Base-by-base conservation (phyloP, 2,888 invertebrate species). In the Belgica antarctica region DNA sequence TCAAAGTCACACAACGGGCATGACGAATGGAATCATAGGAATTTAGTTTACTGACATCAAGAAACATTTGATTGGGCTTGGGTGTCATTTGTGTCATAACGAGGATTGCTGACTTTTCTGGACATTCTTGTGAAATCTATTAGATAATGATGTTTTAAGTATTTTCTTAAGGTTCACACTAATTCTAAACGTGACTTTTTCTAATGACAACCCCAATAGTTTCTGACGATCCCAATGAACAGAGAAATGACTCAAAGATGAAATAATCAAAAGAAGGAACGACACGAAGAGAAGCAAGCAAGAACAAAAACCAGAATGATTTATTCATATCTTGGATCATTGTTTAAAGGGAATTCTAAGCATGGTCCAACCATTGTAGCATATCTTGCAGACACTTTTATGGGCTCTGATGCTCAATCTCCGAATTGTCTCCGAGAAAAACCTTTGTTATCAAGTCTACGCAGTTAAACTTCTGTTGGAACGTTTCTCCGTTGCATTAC, bases 351-450 rank as follows among this genome's bases (percentile, higher is more conserved):
- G 63, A 63, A 63, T 63, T 63, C 63, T 63, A 63, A 63, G n/a
- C 63, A 63, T 52, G 22, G 15, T n/a, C 41, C n/a, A 63, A 63
- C 24, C 19, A 52, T 19, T 52, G 52, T 52, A 41, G 19, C 63
- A 63, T 63, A 63, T 66, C 47, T 66, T 28, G 65, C 47, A 66
- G 65, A 66, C 65, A 66, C 65, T 66, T 66, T 66, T 66, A 66
- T 66, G 65, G 47, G 25, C 47, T 66, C 47, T n/a, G n/a, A 15
- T 22, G 28, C 46, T 66, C 25, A n/a, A n/a, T 41, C 28, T 66
- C n/a, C 41, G 10, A 5, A 31, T 63, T 22, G 25, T 24, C 46
- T 19, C 22, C 17, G 10, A 19, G 22, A 57, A 57, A 47, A 47
- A 47, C 34, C 12, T 12, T 34, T 12, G 34, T 8, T 34, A 34